phyloP scores from a whole-genome alignment of 1,140 invertebrate species.

The Mamestra configurata region DNA sequence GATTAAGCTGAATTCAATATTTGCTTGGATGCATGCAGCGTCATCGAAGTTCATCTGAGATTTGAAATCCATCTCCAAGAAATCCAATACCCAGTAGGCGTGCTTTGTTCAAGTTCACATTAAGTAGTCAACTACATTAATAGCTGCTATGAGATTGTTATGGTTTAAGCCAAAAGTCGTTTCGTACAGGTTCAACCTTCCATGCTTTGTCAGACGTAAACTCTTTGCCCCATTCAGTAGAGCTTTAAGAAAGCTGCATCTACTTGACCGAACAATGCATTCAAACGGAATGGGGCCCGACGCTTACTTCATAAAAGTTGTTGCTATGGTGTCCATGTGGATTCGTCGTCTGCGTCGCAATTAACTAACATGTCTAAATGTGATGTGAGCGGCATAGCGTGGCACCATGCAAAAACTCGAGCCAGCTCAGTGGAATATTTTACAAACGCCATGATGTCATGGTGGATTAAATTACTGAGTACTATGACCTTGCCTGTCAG shows the following conservation, averaged over 20 bases:
- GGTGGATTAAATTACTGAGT: constrained; percentile 82
- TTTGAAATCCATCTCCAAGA: constrained; percentile 13
- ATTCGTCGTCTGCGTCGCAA: constrained; percentile 30
- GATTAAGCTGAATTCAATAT: constrained; percentile 8
- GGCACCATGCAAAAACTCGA: constrained; percentile 73
- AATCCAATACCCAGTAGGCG: neutral
- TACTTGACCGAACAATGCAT: neutral
- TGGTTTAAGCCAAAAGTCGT: neutral
- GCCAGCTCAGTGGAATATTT: constrained; percentile 77
- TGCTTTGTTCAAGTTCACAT: constrained; percentile 6
- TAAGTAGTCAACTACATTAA: neutral
- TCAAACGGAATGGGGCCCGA: neutral
- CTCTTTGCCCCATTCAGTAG: neutral
- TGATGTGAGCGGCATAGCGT: constrained; percentile 37
- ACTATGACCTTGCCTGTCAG: constrained; percentile 77
- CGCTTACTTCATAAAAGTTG: neutral
- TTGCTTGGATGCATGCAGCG: neutral
- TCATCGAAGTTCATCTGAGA: constrained; percentile 1
- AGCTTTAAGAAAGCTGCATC: neutral
- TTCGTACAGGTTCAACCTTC: neutral
- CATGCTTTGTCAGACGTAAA: neutral
- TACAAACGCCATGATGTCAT: constrained; percentile 84
- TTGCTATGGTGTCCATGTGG: constrained; percentile 39
- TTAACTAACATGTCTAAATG: constrained; percentile 46
- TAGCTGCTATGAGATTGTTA: neutral